Conservation (phyloP, 2,888 invertebrate species). For the Stenchaetothrips biformis region DNA sequence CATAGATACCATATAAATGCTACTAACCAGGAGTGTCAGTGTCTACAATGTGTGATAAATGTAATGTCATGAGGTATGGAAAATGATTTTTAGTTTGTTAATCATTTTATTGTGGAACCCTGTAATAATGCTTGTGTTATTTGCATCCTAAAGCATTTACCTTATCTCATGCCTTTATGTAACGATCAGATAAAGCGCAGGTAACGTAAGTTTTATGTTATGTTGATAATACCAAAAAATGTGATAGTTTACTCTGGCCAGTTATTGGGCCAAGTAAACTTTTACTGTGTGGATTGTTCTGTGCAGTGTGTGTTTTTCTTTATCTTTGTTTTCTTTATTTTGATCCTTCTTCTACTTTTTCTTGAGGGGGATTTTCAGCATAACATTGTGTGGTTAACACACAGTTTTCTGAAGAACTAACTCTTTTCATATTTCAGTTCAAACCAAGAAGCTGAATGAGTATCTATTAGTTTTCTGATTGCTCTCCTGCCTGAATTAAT, state of each 20-base stretch:
- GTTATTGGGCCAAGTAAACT: not conserved
- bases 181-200: not conserved
- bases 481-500: too few relatives aligned
- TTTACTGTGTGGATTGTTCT: not conserved
- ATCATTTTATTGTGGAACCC: not conserved
- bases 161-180: not conserved
- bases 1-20: not conserved
- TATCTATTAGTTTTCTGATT: too few relatives aligned
- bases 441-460: too few relatives aligned
- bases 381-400: too few relatives aligned
- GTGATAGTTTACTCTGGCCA: not conserved
- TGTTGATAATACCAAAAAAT: not conserved
- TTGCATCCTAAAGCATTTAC: not conserved
- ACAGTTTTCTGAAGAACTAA: too few relatives aligned
- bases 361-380: too few relatives aligned
- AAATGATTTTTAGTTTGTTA: not conserved
- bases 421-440: too few relatives aligned
- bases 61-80: not conserved
- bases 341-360: not conserved
- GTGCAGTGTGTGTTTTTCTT: not conserved
- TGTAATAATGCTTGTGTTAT: not conserved
- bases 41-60: conserved; percentile 17
- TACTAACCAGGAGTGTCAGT: conserved; percentile 16
- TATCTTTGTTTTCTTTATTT: not conserved
- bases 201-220: not conserved